These are phyloP conservation scores for Phrynocephalus forsythii DNA, from an alignment of 2,797 vertebrate species.

Conservation along the genomic window DNA sequence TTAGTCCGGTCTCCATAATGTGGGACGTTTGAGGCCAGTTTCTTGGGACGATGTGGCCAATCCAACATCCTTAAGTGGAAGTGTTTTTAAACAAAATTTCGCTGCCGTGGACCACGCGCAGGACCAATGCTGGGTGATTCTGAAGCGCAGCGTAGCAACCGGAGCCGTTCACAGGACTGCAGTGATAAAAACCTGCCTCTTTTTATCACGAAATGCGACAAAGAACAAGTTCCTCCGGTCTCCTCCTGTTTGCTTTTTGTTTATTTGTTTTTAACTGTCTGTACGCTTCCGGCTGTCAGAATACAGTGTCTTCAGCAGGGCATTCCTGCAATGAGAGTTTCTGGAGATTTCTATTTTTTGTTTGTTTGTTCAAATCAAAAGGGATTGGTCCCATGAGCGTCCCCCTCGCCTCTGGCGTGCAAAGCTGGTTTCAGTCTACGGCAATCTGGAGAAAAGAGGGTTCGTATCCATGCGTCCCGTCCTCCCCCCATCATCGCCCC, in stretches of 20 bases:
- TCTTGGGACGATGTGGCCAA: not conserved
- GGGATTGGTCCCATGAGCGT: too few species aligned
- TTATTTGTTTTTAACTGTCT: too few species aligned
- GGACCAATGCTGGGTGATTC: not conserved
- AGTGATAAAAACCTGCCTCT: too few species aligned
- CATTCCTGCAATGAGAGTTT: not conserved
- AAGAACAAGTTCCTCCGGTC: not conserved
- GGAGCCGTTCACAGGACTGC: not conserved
- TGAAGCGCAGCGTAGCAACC: too few species aligned
- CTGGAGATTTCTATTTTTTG: too few species aligned
- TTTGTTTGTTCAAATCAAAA: too few species aligned
- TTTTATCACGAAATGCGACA: too few species aligned
- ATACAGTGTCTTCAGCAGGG: not conserved
- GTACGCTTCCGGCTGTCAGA: not conserved
- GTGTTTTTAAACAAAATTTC: conserved; percentile 4
- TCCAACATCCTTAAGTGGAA: not conserved
- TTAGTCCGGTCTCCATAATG: conserved; percentile 32
- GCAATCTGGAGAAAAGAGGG: not conserved
- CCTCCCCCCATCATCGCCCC: too few species aligned
- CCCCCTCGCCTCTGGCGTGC: too few species aligned
- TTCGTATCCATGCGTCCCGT: not conserved
- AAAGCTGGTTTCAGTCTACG: not conserved
- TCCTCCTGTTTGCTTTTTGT: not conserved
- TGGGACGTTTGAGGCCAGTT: not conserved
- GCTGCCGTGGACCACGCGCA: conserved; percentile 34